phyloP scores from a whole-genome alignment of 2,797 vertebrate species.

The Schizopygopsis malacanthus region DNA sequence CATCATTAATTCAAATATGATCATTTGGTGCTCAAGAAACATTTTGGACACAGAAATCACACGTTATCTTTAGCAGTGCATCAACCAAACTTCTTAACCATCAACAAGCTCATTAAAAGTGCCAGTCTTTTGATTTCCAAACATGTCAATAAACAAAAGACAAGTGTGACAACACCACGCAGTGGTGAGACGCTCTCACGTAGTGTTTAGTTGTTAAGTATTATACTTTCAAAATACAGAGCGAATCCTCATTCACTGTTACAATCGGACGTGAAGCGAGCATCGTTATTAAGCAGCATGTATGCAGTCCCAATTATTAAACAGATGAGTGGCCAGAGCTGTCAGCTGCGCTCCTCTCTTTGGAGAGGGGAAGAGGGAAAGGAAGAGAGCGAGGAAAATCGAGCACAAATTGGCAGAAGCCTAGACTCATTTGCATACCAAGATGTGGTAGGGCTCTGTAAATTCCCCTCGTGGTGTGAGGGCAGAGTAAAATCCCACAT shows the following conservation, averaged over 20 bases:
- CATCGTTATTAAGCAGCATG: conserved; percentile 1
- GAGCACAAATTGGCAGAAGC: conserved; percentile 41
- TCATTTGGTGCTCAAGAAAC: not conserved
- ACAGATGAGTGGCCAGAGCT: conserved; percentile 43
- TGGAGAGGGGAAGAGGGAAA: conserved; percentile 21
- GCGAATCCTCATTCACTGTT: conserved; percentile 29
- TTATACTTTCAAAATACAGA: conserved; percentile 15
- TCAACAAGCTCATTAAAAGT: not conserved
- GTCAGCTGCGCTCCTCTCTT: conserved; percentile 42
- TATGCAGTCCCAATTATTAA: conserved; percentile 29
- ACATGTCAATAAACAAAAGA: not conserved
- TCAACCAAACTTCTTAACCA: not conserved
- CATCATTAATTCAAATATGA: not conserved
- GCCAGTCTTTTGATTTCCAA: not conserved
- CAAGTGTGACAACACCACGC: not conserved
- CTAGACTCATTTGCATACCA: conserved; percentile 44
- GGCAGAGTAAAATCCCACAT: conserved; percentile 35
- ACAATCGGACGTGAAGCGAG: conserved; percentile 11
- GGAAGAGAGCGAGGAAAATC: conserved; percentile 18
- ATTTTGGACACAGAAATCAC: not conserved
- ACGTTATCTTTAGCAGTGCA: not conserved
- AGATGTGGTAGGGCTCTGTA: conserved; percentile 38
- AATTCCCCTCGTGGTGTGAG: conserved; percentile 38
- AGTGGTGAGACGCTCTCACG: conserved; percentile 19
- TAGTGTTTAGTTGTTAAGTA: not conserved